These are phyloP conservation scores for Drosophila nannoptera DNA, from an alignment of 1,140 invertebrate species.

Conservation along the genomic window DNA sequence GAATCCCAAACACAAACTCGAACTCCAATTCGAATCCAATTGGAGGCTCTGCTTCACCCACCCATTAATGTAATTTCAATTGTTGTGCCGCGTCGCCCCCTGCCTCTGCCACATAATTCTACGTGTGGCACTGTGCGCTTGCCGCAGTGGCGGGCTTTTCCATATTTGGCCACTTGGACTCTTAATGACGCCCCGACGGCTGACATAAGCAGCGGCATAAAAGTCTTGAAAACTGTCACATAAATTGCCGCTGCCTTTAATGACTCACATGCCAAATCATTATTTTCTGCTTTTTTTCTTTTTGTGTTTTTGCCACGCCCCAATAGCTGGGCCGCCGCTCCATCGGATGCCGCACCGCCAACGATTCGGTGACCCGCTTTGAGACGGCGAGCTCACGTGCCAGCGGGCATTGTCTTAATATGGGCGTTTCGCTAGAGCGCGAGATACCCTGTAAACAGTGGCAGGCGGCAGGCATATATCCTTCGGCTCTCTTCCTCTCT, in stretches of 20 bases:
- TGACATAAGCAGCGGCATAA: conserved; percentile 14
- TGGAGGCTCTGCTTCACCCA: conserved; percentile 25
- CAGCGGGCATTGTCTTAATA: conserved; percentile 37
- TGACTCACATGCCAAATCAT: conserved; percentile 54
- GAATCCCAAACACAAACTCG: not conserved
- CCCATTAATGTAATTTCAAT: conserved; percentile 69
- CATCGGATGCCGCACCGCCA: too few species aligned
- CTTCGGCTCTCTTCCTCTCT: too few species aligned
- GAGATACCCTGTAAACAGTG: not conserved
- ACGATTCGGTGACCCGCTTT: too few species aligned
- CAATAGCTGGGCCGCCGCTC: not conserved
- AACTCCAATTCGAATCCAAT: not conserved
- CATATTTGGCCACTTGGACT: conserved; percentile 57
- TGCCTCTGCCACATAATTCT: not conserved
- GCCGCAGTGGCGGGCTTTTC: conserved; percentile 14
- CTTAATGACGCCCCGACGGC: conserved; percentile 48
- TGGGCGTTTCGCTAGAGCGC: conserved; percentile 16
- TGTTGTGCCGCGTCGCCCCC: conserved; percentile 10
- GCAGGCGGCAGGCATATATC: too few species aligned
- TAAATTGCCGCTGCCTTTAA: conserved; percentile 71
- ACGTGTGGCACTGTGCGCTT: too few species aligned
- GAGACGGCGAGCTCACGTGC: conserved; percentile 34
- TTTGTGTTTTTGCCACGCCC: not conserved
- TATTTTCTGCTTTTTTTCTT: not conserved
- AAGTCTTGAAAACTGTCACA: conserved; percentile 50